Evolutionary conservation across 2,113 vertebrate genomes (phyloP), one percentile per base, ranked within the genome.

Genomic region (Datnioides undecimradiatus): DNA sequence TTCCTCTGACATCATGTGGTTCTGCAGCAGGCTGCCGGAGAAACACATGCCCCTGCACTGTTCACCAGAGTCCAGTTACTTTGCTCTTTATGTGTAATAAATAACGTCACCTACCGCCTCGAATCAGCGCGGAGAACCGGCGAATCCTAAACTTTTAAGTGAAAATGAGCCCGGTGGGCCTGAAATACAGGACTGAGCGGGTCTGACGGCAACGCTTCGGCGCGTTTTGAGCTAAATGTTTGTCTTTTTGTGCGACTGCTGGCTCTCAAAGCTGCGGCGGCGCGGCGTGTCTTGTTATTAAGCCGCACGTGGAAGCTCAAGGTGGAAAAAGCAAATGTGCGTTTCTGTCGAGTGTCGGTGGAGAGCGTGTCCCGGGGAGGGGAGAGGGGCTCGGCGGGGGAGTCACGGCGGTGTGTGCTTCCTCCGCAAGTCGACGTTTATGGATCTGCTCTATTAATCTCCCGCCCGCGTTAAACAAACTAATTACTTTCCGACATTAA

Each of bases 61-160:
- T 80, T 71, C 31, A 60, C 41, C 21, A 43, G 67, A 74, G 57
- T 59, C 58, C 43, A 82, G 21, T 80, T 67, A 82, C 5, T 74
- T 17, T n/a, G 16, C 63, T 0, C 58, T 48, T 55, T 40, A 59
- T 59, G 29, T 49, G 43, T 40, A 34, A 38, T 10, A n/a, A 29
- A 34, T 19, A 54, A 16, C 33, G 7, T 54, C 36, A 17, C 45
- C 55, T 46, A 14, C 16, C 57, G 59, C 1, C 74, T 66, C 17
- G 25, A 11, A 73, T 62, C 3, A 54, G 40, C 76, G 60, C 19
- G 33, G 23, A 8, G 19, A 64, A 59, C 69, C 48, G 46, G 16
- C 21, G n/a, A 59, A 17, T 76, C 57, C 2, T n/a, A 41, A 74
- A 80, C 49, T 55, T n/a, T 64, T 59, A 6, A 72, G 79, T 64